A percentile compares a stretch with the other conserved stretches of the same genome.
Evolutionary conservation across 2,888 invertebrate genomes (phyloP).

Genomic region (Hydrotaea cyrtoneurina): DNA sequence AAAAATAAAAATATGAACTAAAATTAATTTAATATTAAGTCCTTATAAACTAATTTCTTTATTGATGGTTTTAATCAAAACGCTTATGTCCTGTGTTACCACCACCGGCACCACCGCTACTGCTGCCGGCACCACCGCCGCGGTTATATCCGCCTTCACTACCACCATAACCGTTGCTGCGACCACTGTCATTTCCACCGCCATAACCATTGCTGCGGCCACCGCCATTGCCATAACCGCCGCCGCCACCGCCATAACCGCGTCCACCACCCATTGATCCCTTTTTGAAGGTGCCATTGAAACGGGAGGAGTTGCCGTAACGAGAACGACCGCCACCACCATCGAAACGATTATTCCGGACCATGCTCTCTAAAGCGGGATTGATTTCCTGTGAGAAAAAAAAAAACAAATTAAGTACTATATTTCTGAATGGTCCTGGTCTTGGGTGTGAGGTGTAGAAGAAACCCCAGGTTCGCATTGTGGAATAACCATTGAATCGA

Average conservation of each 20-base stretch:
- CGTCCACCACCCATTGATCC: conserved; percentile 71
- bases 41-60: conserved; percentile 67
- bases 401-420: conserved; percentile 33
- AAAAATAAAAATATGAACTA: conserved; percentile 52
- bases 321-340: conserved; percentile 75
- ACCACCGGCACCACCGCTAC: conserved; percentile 64
- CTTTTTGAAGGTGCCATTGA: conserved; percentile 77
- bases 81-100: conserved; percentile 76
- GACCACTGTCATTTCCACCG: conserved; percentile 57
- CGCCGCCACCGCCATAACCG: conserved; percentile 71
- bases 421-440: too few relatives aligned
- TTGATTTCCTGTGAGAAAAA: conserved; percentile 86
- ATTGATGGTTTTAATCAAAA: conserved; percentile 74
- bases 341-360: conserved; percentile 83
- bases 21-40: conserved; percentile 67
- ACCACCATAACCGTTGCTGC: conserved; percentile 69
- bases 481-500: too few relatives aligned
- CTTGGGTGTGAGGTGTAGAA: too few relatives aligned
- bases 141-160: conserved; percentile 59
- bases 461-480: too few relatives aligned
- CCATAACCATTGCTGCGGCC: conserved; percentile 66
- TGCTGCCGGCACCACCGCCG: conserved; percentile 59
- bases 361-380: conserved; percentile 91
- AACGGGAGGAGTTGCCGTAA: conserved; percentile 70
- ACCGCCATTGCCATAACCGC: conserved; percentile 70